Percentiles rank a stretch among this genome's conserved stretches.
These are phyloP conservation scores for Anomalospiza imberbis DNA, from an alignment of 2,797 vertebrate species.

Conservation along the genomic window DNA sequence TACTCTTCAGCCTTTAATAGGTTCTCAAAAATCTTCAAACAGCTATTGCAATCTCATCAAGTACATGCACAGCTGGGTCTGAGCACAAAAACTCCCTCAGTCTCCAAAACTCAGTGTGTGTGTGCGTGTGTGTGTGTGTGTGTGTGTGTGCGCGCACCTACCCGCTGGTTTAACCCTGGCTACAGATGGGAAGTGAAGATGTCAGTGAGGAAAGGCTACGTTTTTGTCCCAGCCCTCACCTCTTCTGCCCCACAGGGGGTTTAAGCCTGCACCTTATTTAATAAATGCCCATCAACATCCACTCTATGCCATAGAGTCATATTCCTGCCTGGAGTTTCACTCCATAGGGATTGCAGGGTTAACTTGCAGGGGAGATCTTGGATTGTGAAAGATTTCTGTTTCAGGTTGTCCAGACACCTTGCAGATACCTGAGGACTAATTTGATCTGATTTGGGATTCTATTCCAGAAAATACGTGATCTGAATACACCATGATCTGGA, in stretches of 20 bases:
- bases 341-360: background rate
- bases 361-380: background rate
- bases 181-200: background rate
- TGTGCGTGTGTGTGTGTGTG: background rate
- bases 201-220: rapidly evolving
- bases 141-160: background rate
- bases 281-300: background rate
- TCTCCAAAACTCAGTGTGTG: background rate
- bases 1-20: slow-evolving; percentile 33
- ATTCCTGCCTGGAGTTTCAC: background rate
- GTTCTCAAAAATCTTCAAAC: slow-evolving; percentile 19
- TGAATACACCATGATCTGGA: background rate
- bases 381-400: background rate
- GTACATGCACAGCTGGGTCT: background rate
- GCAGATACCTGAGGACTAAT: background rate
- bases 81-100: background rate
- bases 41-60: background rate
- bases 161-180: background rate
- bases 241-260: background rate
- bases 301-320: background rate
- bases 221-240: background rate
- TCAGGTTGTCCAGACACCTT: background rate
- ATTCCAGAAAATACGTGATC: background rate
- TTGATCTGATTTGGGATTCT: background rate
- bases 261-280: background rate